Base-by-base conservation (phyloP, 2,797 vertebrate species). In the Orientallactaga sibirica region DNA sequence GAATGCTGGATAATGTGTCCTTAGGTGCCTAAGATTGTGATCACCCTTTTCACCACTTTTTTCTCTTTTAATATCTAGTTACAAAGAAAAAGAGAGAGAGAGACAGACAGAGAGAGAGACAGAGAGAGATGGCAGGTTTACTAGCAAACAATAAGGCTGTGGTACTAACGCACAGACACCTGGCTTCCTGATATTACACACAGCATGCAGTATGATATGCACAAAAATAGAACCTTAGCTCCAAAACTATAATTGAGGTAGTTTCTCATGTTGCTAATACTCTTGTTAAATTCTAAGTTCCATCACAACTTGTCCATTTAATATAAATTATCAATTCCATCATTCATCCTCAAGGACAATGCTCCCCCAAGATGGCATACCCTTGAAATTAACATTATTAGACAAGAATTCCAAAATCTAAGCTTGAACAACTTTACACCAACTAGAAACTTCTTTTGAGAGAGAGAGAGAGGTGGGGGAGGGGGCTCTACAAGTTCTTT, bases 31-130 rank as follows among this genome's bases (percentile, higher is more conserved):
- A 41, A 74, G 89, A 58, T 79, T 16, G 16, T 27, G 2, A 29
- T 70, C 10, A 78, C 37, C 61, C 27, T 88, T 88, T 78, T 92
- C 7, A 61, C 2, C 41, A 71, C 9, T 7, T 66, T 94, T 55
- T 7, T 10, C 77, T 91, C 62, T 18, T 90, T 86, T 88, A 70
- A 88, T 93, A 94, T 94, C 76, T 90, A 41, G 55, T 88, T 82
- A 90, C 18, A n/a, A 55, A 70, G 12, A 61, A 22, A 86, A n/a
- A 41, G 43, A 84, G 18, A 88, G 25, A 86, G 37, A 41, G 43
- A 84, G 18, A 88, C 22, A 86, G 37, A 37, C 2, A 37, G 33
- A 37, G 33, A 37, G 33, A 37, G 33, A 37, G 33, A 37, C 33
- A 37, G 25, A 86, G 37, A 41, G 43, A 84, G 22, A 88, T 19